phyloP scores from a whole-genome alignment of 2,113 vertebrate species.

The Machaerirhynchus nigripectus region DNA sequence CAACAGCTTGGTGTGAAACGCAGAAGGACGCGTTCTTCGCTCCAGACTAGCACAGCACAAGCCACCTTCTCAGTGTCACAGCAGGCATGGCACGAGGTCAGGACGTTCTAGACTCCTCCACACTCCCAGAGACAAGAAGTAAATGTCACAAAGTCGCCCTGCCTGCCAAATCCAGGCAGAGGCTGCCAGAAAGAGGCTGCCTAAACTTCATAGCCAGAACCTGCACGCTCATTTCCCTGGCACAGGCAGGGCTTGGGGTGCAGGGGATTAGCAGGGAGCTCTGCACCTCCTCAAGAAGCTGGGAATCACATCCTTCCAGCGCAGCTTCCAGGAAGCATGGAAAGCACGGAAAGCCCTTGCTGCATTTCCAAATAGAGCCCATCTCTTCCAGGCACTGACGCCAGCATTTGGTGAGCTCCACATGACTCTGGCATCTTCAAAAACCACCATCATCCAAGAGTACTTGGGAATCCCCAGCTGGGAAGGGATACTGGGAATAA shows the following conservation, averaged over 20 bases:
- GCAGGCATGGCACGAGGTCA: not conserved
- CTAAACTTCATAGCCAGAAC: not conserved
- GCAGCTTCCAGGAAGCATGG: not conserved
- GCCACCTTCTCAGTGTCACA: not conserved
- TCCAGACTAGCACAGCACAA: not conserved
- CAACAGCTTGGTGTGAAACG: not conserved
- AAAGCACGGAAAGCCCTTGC: not conserved
- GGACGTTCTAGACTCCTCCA: not conserved
- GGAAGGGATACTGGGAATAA: not conserved
- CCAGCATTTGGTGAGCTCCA: not conserved
- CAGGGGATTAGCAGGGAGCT: not conserved
- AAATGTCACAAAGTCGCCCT: not conserved
- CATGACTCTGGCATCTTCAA: not conserved
- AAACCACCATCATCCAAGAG: accelerated
- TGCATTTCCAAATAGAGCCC: accelerated
- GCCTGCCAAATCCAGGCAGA: not conserved
- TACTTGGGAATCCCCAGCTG: not conserved
- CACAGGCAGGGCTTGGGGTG: not conserved
- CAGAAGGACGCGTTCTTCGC: not conserved
- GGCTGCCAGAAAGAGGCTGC: not conserved
- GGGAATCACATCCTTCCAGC: accelerated
- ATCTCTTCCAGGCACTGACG: not conserved
- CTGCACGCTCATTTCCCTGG: not conserved
- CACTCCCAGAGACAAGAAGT: not conserved
- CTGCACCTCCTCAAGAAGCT: accelerated